A percentile compares a stretch with the other conserved stretches of the same genome.
Evolutionary conservation across 2,113 vertebrate genomes (phyloP).

Genomic region (human): GRCh38 chr1:76596001-76596500

Average conservation of each 20-base stretch:
- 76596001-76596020: not conserved
- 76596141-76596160: not conserved
- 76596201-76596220: constrained; percentile 40
- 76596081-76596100: constrained; percentile 36
- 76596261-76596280: constrained; percentile 45
- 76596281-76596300: constrained; percentile 46
- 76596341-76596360: not conserved
- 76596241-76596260: constrained; percentile 38
- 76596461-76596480: not conserved
- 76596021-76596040: not conserved
- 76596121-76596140: not conserved
- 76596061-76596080: not conserved
- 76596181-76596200: constrained; percentile 18
- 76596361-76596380: not conserved
- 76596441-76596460: not conserved
- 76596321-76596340: not conserved
- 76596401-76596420: not conserved
- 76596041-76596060: not conserved
- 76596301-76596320: not conserved
- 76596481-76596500: not conserved
- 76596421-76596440: not conserved
- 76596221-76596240: constrained; percentile 61
- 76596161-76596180: constrained; percentile 22
- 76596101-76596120: constrained; percentile 36
- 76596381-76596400: not conserved